A percentile compares a stretch with the other conserved stretches of the same genome.
phyloP scores from a whole-genome alignment of 92 coral and sea anemone species.

The Actinostola sp. region DNA sequence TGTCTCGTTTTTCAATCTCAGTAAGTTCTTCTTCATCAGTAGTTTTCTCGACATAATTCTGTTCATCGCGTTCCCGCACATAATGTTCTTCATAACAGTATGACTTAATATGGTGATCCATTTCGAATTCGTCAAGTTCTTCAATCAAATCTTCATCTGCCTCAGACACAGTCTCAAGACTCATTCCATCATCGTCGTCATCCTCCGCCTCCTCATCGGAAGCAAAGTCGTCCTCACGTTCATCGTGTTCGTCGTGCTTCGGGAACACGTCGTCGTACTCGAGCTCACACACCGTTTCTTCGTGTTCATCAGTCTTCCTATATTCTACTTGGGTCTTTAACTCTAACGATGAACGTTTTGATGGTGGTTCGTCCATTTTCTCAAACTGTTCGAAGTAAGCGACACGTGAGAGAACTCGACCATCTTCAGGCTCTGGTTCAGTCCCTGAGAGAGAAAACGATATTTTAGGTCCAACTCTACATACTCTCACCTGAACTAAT shows the following conservation, averaged over 20 bases:
- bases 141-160: constrained; percentile 54
- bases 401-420: constrained; percentile 62
- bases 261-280: constrained; percentile 90
- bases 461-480: background rate
- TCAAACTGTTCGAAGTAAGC: constrained; percentile 69
- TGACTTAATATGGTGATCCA: constrained; percentile 44
- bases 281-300: constrained; percentile 70
- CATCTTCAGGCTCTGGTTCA: constrained; percentile 68
- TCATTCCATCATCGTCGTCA: constrained; percentile 67
- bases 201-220: constrained; percentile 70
- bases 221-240: constrained; percentile 58
- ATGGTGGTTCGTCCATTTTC: constrained; percentile 29
- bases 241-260: constrained; percentile 73
- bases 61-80: constrained; percentile 19
- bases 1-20: constrained; percentile 14
- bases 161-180: constrained; percentile 72
- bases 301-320: constrained; percentile 49
- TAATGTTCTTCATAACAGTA: constrained; percentile 28
- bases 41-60: background rate
- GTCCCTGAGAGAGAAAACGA: constrained; percentile 29
- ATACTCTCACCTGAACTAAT: background rate
- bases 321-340: constrained; percentile 15
- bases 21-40: constrained; percentile 30
- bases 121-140: constrained; percentile 37
- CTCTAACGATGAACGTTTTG: constrained; percentile 24